These are phyloP conservation scores for Hapalemur alaotrensis DNA, from an alignment of 2,797 vertebrate genomes.

Conservation along the genomic window DNA sequence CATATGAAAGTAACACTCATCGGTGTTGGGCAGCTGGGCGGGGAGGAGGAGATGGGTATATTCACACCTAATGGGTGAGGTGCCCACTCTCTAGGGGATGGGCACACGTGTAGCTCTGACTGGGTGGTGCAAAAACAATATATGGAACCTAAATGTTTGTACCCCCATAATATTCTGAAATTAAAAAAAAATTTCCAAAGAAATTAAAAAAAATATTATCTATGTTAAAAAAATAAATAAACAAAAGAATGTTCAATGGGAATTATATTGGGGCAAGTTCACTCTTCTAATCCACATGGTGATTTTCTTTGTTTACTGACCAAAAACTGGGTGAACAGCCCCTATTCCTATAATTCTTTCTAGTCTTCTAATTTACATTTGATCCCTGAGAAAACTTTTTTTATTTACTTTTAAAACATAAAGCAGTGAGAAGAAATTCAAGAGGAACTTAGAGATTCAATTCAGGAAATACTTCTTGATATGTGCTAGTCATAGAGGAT, in stretches of 20 bases:
- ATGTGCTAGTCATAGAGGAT: not conserved
- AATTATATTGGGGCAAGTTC: not conserved
- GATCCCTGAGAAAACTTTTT: not conserved
- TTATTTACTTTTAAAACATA: not conserved
- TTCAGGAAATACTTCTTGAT: conserved; percentile 6
- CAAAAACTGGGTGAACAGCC: not conserved
- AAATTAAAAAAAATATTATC: no score
- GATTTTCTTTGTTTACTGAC: conserved; percentile 19
- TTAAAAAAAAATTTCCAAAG: no score
- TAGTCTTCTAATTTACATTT: conserved; percentile 11
- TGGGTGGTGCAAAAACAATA: no score
- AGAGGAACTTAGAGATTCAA: not conserved
- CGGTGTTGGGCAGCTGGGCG: no score
- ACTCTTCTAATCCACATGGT: not conserved
- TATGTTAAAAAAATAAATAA: no score
- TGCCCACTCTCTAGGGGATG: no score
- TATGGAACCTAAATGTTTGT: no score
- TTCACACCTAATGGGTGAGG: no score
- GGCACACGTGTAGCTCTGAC: no score
- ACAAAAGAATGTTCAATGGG: not conserved
- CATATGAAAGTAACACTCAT: no score
- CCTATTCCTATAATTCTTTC: not conserved
- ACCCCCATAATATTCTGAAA: no score
- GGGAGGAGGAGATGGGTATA: no score
- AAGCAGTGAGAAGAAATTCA: conserved; percentile 37